Evolutionary conservation across 1,140 invertebrate genomes (phyloP).

Genomic region (Stegodyphus mimosarum): DNA sequence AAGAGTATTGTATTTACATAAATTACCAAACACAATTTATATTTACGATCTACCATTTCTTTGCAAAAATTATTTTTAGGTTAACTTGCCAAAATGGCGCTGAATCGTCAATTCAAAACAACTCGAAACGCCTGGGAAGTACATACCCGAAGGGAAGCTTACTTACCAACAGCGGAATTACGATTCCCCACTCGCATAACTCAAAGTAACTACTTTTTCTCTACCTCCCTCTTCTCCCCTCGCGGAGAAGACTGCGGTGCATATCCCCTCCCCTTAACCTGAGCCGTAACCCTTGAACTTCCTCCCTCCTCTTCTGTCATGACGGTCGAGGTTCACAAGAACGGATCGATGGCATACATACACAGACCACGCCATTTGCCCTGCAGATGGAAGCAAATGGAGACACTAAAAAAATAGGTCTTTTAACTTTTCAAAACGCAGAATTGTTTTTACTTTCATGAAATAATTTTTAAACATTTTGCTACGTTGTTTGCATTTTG

Average conservation of each 20-base stretch:
- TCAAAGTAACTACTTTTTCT: neutral
- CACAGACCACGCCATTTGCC: too few relatives aligned
- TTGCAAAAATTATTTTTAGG: neutral
- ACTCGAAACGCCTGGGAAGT: neutral
- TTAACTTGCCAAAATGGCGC: neutral
- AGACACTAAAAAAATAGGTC: neutral
- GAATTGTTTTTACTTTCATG: neutral
- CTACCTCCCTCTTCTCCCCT: neutral
- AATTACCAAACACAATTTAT: neutral
- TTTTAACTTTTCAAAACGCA: neutral
- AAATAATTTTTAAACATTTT: neutral
- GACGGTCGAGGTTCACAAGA: conserved; percentile 2
- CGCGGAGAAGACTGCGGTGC: neutral
- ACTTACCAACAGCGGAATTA: neutral
- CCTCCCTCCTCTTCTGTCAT: conserved; percentile 4
- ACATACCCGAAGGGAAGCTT: neutral
- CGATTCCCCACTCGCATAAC: neutral
- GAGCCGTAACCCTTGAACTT: conserved; percentile 11
- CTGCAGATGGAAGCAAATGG: neutral
- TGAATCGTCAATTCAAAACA: neutral
- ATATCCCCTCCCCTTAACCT: neutral
- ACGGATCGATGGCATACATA: conserved; percentile 3
- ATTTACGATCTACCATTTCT: neutral
- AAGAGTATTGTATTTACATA: neutral
- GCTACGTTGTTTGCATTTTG: neutral